Evolutionary conservation across 2,888 invertebrate genomes (phyloP).

Genomic region (Gastrophysa polygoni): DNA sequence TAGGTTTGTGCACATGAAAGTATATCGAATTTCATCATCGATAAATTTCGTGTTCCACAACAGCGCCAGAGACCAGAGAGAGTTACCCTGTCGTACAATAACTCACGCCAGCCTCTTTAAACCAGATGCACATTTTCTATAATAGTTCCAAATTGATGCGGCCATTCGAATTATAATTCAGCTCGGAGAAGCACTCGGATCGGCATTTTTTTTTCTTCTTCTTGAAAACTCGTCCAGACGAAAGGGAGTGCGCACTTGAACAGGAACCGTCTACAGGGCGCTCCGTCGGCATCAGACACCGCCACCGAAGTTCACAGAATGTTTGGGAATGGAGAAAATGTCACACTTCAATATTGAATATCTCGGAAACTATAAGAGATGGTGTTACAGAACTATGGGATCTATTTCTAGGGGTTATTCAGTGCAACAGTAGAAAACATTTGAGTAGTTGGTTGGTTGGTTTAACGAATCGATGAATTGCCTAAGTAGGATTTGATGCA

Average conservation of each 20-base stretch:
- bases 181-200: slow-evolving; percentile 5
- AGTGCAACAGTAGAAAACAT: no score
- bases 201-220: not conserved
- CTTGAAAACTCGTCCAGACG: not conserved
- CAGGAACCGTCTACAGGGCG: not conserved
- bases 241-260: not conserved
- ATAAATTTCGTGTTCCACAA: slow-evolving; percentile 21
- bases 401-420: no score
- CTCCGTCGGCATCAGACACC: no score
- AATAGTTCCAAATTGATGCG: slow-evolving; percentile 13
- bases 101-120: slow-evolving; percentile 32
- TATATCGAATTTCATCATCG: slow-evolving; percentile 28
- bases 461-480: no score
- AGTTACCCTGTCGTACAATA: slow-evolving; percentile 24
- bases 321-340: no score
- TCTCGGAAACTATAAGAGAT: no score
- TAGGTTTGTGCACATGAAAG: slow-evolving; percentile 28
- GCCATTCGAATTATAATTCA: slow-evolving; percentile 4
- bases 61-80: slow-evolving; percentile 19
- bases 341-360: no score
- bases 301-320: no score
- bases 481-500: no score
- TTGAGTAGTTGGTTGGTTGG: no score
- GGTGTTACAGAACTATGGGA: no score
- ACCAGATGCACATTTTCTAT: slow-evolving; percentile 30